Conservation (phyloP, 1,140 invertebrate species). For the Cotesia typhae region DNA sequence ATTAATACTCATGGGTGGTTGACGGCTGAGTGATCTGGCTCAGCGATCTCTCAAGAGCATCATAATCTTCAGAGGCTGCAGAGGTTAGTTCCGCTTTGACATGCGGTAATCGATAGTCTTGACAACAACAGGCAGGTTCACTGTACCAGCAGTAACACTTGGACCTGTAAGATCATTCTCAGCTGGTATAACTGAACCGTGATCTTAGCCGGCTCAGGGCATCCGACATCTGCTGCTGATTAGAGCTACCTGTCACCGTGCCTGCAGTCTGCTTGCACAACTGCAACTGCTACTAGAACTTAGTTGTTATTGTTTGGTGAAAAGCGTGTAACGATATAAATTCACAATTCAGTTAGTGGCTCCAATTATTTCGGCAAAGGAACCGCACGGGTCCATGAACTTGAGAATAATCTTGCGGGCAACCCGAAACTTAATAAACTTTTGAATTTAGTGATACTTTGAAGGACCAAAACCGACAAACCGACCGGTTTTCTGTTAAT, state of each 20-base stretch:
- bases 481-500: not conserved
- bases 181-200: not conserved
- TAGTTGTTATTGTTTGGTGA: not conserved
- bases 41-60: too few species aligned
- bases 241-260: too few species aligned
- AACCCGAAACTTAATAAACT: not conserved
- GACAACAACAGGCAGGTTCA: slow-evolving; percentile 1
- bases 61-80: not conserved
- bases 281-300: not conserved
- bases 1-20: not conserved
- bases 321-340: not conserved
- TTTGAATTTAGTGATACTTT: slow-evolving; percentile 3
- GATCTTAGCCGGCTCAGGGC: not conserved
- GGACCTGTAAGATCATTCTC: not conserved
- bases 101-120: not conserved
- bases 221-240: slow-evolving; percentile 5
- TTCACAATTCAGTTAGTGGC: not conserved
- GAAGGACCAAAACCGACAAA: not conserved
- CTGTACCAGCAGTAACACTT: not conserved
- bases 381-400: not conserved
- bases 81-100: not conserved
- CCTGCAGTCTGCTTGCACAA: not conserved
- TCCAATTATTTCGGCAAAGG: slow-evolving; percentile 21
- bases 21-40: too few species aligned
- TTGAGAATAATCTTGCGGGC: not conserved